Evolutionary conservation across 2,888 invertebrate species (phyloP).

Genomic region (Peribatodes rhomboidaria): DNA sequence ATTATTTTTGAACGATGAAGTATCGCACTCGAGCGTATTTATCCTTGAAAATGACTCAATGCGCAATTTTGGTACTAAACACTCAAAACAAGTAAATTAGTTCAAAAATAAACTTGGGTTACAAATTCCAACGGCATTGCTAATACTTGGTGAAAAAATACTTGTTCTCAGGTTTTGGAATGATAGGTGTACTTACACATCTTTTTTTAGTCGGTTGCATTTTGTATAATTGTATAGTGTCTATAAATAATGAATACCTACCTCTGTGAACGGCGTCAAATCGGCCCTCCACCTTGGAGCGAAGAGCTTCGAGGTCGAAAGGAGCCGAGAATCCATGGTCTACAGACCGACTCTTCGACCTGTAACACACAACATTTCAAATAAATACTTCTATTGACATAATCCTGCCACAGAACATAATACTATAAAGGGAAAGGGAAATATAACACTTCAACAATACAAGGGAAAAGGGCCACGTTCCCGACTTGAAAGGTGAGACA

Average conservation of each 20-base stretch:
- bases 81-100: constrained; percentile 17
- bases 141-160: background rate
- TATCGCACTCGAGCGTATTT: constrained; percentile 12
- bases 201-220: background rate
- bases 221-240: background rate
- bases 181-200: background rate
- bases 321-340: constrained; percentile 95
- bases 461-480: constrained; percentile 28
- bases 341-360: constrained; percentile 96
- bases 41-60: constrained; percentile 26
- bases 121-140: constrained; percentile 21
- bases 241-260: constrained; percentile 49
- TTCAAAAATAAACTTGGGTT: constrained; percentile 20
- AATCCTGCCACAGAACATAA: constrained; percentile 8
- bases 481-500: constrained; percentile 33
- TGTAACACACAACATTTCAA: constrained; percentile 75
- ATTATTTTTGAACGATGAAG: constrained; percentile 13
- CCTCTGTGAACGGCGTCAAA: constrained; percentile 91
- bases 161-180: background rate
- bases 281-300: constrained; percentile 94
- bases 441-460: constrained; percentile 10
- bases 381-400: constrained; percentile 13
- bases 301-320: constrained; percentile 94
- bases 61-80: constrained; percentile 25
- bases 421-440: constrained; percentile 9